A percentile compares a stretch with the other conserved stretches of the same genome.
Evolutionary conservation across 2,888 invertebrate genomes (phyloP).

Genomic region (Oligia strigilis): DNA sequence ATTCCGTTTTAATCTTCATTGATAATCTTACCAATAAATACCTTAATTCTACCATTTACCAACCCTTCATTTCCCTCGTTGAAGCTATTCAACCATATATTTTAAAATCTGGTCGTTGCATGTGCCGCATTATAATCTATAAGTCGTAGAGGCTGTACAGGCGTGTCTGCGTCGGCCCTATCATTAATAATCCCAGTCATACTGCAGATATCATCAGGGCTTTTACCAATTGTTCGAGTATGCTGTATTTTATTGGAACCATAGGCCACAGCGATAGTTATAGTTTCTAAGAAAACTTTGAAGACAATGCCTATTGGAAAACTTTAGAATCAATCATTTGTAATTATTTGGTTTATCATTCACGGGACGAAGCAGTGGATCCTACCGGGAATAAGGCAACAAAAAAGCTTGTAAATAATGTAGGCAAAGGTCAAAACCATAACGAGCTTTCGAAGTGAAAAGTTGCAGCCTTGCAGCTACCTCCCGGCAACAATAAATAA

Average conservation of each 20-base stretch:
- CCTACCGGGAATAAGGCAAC: neutral
- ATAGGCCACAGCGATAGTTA: constrained; percentile 9
- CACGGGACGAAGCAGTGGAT: neutral
- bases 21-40: constrained; percentile 22
- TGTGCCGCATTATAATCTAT: constrained; percentile 64
- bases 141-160: constrained; percentile 70
- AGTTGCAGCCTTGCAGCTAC: constrained; percentile 20
- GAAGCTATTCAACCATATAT: constrained; percentile 26
- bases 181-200: constrained; percentile 78
- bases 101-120: constrained; percentile 32
- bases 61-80: neutral
- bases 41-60: neutral
- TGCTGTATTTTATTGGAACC: constrained; percentile 51
- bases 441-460: constrained; percentile 40
- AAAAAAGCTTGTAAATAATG: constrained; percentile 13
- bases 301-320: constrained; percentile 18
- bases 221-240: constrained; percentile 66
- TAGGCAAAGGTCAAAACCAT: neutral
- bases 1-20: constrained; percentile 25
- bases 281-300: constrained; percentile 29
- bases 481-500: constrained; percentile 37
- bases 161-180: constrained; percentile 71
- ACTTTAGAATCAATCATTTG: constrained; percentile 8
- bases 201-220: constrained; percentile 70
- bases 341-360: neutral